Evolutionary conservation across 1,140 invertebrate species (phyloP).

Genomic region (Acromyrmex heyeri): DNA sequence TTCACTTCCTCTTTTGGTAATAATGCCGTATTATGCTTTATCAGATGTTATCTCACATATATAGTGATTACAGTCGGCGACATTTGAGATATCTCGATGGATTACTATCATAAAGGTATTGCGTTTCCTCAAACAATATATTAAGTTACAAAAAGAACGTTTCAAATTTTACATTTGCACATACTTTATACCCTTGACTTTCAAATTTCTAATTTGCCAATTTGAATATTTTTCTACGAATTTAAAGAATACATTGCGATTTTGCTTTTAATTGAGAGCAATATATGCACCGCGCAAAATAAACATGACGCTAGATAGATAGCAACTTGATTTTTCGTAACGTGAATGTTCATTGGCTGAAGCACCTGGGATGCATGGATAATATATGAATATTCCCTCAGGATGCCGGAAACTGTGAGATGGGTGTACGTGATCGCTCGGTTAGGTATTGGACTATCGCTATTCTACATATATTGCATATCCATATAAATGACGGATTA

Average conservation of each 20-base stretch:
- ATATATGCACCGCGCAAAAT: not conserved
- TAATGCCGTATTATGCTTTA: not conserved
- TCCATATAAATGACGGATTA: slow-evolving; percentile 4
- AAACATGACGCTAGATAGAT: not conserved
- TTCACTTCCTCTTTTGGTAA: slow-evolving; percentile 16
- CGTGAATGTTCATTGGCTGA: not conserved
- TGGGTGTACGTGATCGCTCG: slow-evolving; percentile 4
- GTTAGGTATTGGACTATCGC: not conserved
- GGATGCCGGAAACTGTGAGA: not conserved
- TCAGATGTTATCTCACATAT: not conserved
- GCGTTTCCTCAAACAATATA: not conserved
- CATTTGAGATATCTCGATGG: not conserved
- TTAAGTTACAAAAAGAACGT: not conserved
- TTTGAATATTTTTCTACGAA: not conserved
- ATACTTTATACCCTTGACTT: not conserved
- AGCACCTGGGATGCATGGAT: not conserved
- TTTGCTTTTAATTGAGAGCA: slow-evolving; percentile 11
- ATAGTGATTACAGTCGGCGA: not conserved
- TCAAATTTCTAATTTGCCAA: not conserved
- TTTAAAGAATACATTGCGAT: not conserved
- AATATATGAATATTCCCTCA: not conserved
- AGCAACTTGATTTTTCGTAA: slow-evolving; percentile 1
- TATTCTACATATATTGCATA: not conserved
- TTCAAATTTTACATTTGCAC: not conserved
- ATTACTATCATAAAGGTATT: not conserved